These are phyloP conservation scores for Acleris cristana DNA, from an alignment of 2,888 invertebrate genomes.

Conservation along the genomic window DNA sequence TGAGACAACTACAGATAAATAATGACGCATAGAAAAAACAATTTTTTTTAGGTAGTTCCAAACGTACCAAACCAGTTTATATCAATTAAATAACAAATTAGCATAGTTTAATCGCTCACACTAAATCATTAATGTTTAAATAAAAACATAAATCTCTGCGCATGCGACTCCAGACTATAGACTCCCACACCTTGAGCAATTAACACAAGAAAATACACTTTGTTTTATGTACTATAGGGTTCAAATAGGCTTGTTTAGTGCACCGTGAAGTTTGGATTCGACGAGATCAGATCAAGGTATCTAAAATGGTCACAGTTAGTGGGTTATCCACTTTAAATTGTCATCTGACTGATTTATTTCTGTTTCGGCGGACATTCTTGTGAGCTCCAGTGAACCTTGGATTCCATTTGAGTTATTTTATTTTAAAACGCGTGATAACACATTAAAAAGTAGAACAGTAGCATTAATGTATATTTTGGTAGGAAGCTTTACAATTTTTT, in stretches of 20 bases:
- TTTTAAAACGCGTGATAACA: constrained; percentile 24
- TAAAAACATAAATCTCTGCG: constrained; percentile 81
- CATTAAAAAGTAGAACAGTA: constrained; percentile 23
- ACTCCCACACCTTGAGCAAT: constrained; percentile 70
- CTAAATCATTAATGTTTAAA: constrained; percentile 78
- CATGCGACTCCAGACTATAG: constrained; percentile 71
- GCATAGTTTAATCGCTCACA: constrained; percentile 79
- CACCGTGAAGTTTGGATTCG: constrained; percentile 66
- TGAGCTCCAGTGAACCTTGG: constrained; percentile 55
- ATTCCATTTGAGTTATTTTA: constrained; percentile 33
- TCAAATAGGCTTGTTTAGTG: constrained; percentile 46
- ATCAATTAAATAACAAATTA: constrained; percentile 74
- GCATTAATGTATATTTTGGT: neutral
- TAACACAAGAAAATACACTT: constrained; percentile 57
- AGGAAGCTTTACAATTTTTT: neutral
- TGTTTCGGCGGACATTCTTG: constrained; percentile 79
- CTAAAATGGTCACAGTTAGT: constrained; percentile 85
- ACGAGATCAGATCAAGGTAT: constrained; percentile 83
- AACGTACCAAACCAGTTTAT: constrained; percentile 48
- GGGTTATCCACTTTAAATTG: constrained; percentile 85
- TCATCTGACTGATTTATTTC: constrained; percentile 84
- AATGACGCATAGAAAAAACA: neutral
- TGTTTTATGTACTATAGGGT: constrained; percentile 52
- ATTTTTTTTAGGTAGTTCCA: neutral
- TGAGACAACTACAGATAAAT: too few relatives aligned